Base-by-base conservation (phyloP, 2,797 vertebrate species). In the Myotis pilosus region DNA sequence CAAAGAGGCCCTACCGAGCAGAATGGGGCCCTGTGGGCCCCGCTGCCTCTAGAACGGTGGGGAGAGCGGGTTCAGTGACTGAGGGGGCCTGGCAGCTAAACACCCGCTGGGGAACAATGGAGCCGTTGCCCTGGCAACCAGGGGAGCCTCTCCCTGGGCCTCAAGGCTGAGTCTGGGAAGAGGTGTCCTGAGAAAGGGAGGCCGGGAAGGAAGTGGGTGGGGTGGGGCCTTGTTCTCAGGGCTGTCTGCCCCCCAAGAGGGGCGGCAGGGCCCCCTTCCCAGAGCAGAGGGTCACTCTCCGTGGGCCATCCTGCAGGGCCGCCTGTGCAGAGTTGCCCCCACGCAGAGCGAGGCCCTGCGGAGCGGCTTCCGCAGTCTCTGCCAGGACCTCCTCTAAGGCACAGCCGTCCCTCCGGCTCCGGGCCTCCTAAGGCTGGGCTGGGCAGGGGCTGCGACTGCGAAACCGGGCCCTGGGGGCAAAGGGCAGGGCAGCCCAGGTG, bases 101-200 rank as follows among this genome's bases (percentile, higher is more conserved):
- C 97, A 98, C 96, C 95, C 94, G 80, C 41, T 8, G 30, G 89
- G 96, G 96, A 97, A 97, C 97, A 98, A 98, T 98, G 97, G 97
- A 97, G 96, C 97, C 62, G 98, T 98, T 97, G 94, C 97, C 97
- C 87, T 92, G 87, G 95, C 79, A 97, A 97, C 97, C 55, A 75
- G 91, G 86, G 92, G 51, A 68, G 95, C 94, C 81, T 95, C 83
- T 96, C 87, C 78, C 17, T 49, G 95, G 94, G 95, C 90, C 95
- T 96, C 84, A 8, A 86, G 64, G 92, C 94, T 83, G 93, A 96
- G 84, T 93, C 95, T 94, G 91, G 83, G 80, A 90, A 91, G 81
- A 95, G 89, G 89, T 80, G 86, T 95, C 95, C 94, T 95, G 36
- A 88, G 95, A 95, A 89, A 91, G 71, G 72, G 93, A 91, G 94